These are phyloP conservation scores for Penaeus japonicus DNA, from an alignment of 1,140 invertebrate genomes.

Conservation along the genomic window DNA sequence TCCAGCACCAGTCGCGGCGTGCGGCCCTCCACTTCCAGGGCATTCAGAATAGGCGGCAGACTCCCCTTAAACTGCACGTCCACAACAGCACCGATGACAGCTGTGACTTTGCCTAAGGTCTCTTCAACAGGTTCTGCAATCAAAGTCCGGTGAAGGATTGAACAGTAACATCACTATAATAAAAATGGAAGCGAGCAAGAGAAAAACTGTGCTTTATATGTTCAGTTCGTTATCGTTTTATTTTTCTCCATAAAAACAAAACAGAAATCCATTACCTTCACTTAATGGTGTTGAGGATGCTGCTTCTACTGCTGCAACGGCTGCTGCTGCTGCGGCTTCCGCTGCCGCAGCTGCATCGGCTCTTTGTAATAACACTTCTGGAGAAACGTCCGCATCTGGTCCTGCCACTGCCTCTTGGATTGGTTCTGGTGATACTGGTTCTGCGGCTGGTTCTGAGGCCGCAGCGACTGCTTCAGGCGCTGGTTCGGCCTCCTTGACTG, in stretches of 20 bases:
- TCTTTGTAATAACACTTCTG: too few species aligned
- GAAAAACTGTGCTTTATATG: too few species aligned
- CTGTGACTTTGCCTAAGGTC: constrained; percentile 77
- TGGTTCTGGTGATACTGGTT: too few species aligned
- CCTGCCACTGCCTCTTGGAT: too few species aligned
- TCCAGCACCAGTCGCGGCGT: constrained; percentile 78
- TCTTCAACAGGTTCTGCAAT: background rate
- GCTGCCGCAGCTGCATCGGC: background rate
- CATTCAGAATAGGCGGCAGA: constrained; percentile 96
- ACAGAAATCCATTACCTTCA: background rate
- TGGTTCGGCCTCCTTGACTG: too few species aligned
- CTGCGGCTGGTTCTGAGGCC: too few species aligned
- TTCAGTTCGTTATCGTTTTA: too few species aligned
- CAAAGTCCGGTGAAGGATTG: background rate
- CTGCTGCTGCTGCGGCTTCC: background rate
- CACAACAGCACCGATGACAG: constrained; percentile 99
- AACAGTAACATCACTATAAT: too few species aligned
- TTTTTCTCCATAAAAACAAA: too few species aligned
- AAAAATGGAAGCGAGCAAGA: too few species aligned
- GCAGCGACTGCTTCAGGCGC: too few species aligned
- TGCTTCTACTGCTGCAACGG: background rate
- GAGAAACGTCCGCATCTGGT: too few species aligned
- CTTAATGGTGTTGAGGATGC: background rate
- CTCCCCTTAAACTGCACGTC: constrained; percentile 98
- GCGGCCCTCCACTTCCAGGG: constrained; percentile 83